These are phyloP conservation scores for Ceriagrion tenellum DNA, from an alignment of 2,888 invertebrate genomes.

Conservation along the genomic window DNA sequence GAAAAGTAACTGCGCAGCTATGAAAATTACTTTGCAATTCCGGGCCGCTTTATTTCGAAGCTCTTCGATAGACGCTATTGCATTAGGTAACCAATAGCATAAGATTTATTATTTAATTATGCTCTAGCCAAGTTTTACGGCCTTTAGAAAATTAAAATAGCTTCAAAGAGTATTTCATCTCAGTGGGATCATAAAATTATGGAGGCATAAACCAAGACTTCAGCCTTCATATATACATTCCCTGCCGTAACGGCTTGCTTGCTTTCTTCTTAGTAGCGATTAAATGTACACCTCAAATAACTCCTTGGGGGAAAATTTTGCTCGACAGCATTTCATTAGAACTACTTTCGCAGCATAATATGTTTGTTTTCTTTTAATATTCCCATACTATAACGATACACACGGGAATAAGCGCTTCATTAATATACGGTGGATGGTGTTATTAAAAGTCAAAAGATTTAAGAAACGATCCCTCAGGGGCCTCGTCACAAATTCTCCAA, in stretches of 20 bases:
- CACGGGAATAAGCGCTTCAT: background rate
- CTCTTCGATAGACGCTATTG: no score
- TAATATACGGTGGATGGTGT: background rate
- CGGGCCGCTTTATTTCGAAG: no score
- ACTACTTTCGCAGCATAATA: background rate
- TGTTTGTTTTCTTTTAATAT: background rate
- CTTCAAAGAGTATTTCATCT: no score
- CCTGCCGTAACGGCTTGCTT: background rate
- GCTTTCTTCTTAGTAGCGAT: background rate
- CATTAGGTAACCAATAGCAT: no score
- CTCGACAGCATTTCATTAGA: background rate
- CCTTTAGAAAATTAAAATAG: no score
- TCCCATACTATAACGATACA: background rate
- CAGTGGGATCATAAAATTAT: background rate
- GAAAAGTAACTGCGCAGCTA: no score
- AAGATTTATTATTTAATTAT: no score
- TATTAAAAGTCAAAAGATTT: slow-evolving; percentile 6
- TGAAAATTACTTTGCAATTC: no score
- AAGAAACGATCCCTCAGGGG: background rate
- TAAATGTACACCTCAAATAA: background rate
- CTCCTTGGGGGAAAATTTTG: background rate
- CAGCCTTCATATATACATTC: background rate
- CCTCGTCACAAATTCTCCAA: background rate
- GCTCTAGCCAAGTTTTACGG: no score
- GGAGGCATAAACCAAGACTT: background rate